Evolutionary conservation across 2,113 vertebrate genomes (phyloP).

Genomic region (Equus przewalskii): DNA sequence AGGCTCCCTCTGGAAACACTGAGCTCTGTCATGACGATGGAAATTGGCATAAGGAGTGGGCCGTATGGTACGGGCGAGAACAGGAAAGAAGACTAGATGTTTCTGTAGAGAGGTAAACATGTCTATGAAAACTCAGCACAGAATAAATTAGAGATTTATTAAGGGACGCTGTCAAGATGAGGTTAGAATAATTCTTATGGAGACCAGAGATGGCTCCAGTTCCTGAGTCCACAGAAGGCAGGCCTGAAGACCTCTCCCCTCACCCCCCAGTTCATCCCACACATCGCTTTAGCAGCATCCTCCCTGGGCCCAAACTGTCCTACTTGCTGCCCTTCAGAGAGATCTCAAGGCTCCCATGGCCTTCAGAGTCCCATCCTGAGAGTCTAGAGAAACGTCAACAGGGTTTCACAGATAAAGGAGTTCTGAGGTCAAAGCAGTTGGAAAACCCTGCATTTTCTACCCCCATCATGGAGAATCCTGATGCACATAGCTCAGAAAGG

Average conservation of each 20-base stretch:
- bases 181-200: slow-evolving; percentile 69
- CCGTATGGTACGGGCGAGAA: slow-evolving; percentile 79
- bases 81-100: slow-evolving; percentile 78
- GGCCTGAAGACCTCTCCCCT: slow-evolving; percentile 70
- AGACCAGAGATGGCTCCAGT: slow-evolving; percentile 68
- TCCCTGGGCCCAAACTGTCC: not conserved
- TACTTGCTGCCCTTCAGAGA: not conserved
- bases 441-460: not conserved
- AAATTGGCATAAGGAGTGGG: slow-evolving; percentile 75
- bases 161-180: slow-evolving; percentile 76
- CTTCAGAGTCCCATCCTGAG: not conserved
- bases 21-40: slow-evolving; percentile 75
- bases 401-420: not conserved
- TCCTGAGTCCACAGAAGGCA: slow-evolving; percentile 72
- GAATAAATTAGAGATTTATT: slow-evolving; percentile 84
- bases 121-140: slow-evolving; percentile 71
- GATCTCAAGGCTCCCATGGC: not conserved
- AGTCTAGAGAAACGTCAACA: not conserved
- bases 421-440: not conserved
- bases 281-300: slow-evolving; percentile 26
- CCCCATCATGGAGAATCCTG: not conserved
- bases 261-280: not conserved
- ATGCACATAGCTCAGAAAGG: not conserved
- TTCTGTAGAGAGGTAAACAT: slow-evolving; percentile 84
- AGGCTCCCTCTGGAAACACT: slow-evolving; percentile 79